These are phyloP conservation scores for Morus bassanus DNA, from an alignment of 2,797 vertebrate genomes.

Conservation along the genomic window DNA sequence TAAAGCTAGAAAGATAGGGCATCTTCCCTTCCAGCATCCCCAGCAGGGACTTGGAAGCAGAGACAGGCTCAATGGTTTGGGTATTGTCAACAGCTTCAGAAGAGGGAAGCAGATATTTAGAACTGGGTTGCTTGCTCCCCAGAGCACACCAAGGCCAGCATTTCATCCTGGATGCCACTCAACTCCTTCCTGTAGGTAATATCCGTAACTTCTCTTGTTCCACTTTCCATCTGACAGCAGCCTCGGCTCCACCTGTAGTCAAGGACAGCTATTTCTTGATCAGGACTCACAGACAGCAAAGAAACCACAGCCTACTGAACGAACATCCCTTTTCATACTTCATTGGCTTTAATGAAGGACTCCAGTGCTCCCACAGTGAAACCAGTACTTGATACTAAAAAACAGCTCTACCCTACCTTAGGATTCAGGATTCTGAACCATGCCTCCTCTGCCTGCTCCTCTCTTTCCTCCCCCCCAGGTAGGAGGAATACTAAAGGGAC, in stretches of 20 bases:
- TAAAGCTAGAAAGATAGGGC: neutral
- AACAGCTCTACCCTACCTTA: neutral
- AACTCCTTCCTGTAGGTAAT: neutral
- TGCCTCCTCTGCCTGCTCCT: neutral
- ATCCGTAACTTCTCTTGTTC: neutral
- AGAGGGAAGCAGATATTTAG: neutral
- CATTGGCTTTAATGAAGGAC: neutral
- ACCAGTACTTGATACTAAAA: neutral
- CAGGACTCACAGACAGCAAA: neutral
- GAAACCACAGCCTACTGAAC: neutral
- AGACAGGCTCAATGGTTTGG: rapidly evolving
- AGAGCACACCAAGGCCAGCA: neutral
- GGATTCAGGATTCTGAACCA: neutral
- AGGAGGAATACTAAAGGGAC: neutral
- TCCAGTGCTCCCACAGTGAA: neutral
- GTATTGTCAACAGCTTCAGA: neutral
- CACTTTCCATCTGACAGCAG: neutral
- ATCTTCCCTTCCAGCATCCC: neutral
- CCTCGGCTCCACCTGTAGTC: rapidly evolving
- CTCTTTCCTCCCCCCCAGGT: neutral
- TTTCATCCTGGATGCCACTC: neutral
- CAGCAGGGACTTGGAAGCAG: neutral
- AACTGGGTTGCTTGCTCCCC: neutral
- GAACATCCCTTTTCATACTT: neutral
- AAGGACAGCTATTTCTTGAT: neutral